These are phyloP conservation scores for Pyrochroa serraticornis DNA, from an alignment of 2,888 invertebrate species.

Conservation along the genomic window DNA sequence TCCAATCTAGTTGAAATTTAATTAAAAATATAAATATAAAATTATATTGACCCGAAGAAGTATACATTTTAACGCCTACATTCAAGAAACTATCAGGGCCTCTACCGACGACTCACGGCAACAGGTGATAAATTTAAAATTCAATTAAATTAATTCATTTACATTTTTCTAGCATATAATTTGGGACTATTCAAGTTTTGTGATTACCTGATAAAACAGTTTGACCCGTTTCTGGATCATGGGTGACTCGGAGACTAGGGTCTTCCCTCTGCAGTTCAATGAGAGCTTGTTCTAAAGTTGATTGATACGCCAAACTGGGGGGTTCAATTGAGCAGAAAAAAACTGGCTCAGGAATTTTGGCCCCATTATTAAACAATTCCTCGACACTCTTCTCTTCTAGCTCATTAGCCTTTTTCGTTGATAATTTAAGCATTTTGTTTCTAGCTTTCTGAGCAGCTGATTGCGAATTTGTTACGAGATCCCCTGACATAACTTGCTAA, in stretches of 20 bases:
- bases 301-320: slow-evolving; percentile 77
- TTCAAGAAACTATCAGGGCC: too few species aligned
- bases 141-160: too few species aligned
- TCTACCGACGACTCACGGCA: too few species aligned
- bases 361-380: slow-evolving; percentile 61
- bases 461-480: slow-evolving; percentile 70
- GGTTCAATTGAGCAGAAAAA: slow-evolving; percentile 97
- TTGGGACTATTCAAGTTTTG: too few species aligned
- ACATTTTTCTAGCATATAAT: too few species aligned
- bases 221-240: slow-evolving; percentile 84
- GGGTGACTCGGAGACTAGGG: slow-evolving; percentile 81
- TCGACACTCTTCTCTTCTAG: slow-evolving; percentile 49
- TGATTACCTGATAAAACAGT: slow-evolving; percentile 79
- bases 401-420: slow-evolving; percentile 39
- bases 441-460: slow-evolving; percentile 66
- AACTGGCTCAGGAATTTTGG: slow-evolving; percentile 88
- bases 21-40: too few species aligned
- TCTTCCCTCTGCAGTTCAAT: slow-evolving; percentile 85
- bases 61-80: too few species aligned
- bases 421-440: slow-evolving; percentile 54
- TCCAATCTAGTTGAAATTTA: too few species aligned
- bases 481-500: slow-evolving; percentile 71
- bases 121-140: too few species aligned
- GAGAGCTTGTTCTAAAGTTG: slow-evolving; percentile 79
- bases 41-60: too few species aligned